phyloP scores from a whole-genome alignment of 1,140 invertebrate species.

The Leptinotarsa undecemlineata region DNA sequence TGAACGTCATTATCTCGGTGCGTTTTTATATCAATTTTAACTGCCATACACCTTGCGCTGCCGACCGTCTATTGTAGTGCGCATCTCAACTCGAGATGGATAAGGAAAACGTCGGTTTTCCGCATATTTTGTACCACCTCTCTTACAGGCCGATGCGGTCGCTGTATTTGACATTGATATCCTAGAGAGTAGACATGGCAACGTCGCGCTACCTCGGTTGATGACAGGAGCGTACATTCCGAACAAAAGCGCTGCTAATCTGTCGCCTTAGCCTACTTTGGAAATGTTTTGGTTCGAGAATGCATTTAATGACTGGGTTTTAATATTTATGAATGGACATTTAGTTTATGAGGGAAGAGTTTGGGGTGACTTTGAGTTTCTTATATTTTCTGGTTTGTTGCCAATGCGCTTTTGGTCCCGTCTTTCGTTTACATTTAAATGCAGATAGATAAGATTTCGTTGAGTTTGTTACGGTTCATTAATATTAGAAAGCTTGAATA shows the following conservation, averaged over 20 bases:
- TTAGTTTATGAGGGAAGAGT: background rate
- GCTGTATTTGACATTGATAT: conserved; percentile 33
- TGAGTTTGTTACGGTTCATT: conserved; percentile 13
- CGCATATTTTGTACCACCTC: conserved; percentile 30
- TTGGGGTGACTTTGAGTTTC: no score
- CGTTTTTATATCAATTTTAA: no score
- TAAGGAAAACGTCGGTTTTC: conserved; percentile 26
- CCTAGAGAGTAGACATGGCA: conserved; percentile 23
- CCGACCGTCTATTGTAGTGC: background rate
- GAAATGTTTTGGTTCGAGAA: conserved; percentile 9
- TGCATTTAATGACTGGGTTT: background rate
- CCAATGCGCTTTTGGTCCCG: no score
- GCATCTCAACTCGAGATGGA: conserved; percentile 3
- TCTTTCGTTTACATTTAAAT: no score
- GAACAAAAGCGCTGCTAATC: conserved; percentile 39
- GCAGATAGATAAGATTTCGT: background rate
- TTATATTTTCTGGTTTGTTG: no score
- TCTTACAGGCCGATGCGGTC: background rate
- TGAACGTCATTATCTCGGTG: background rate
- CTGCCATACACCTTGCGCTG: no score
- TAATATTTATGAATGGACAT: background rate
- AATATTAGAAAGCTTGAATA: conserved; percentile 13
- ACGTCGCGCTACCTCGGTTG: conserved; percentile 31
- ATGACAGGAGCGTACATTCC: conserved; percentile 43
- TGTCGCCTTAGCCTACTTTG: conserved; percentile 22